phyloP scores from a whole-genome alignment of 2,888 invertebrate genomes.

The Athripsodes cinereus region DNA sequence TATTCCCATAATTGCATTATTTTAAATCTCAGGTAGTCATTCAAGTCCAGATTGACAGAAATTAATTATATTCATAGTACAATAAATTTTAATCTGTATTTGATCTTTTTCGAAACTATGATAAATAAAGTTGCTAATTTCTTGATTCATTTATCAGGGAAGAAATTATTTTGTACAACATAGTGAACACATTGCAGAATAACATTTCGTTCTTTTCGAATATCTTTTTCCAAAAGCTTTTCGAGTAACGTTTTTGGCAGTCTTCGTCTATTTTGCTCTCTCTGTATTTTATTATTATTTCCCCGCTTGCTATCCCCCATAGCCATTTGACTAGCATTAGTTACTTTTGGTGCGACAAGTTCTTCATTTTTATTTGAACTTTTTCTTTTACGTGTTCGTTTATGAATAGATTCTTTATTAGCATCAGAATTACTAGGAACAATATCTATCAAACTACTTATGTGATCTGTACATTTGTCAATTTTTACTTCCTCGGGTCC shows the following conservation, averaged over 20 bases:
- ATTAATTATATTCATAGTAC: too few relatives aligned
- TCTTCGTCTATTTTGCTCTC: constrained; percentile 30
- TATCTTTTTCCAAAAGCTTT: constrained; percentile 68
- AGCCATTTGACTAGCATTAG: too few relatives aligned
- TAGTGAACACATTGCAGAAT: constrained; percentile 81
- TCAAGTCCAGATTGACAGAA: too few relatives aligned
- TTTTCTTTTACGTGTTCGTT: constrained; percentile 26
- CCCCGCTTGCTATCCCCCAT: too few relatives aligned
- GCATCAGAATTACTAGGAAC: not conserved
- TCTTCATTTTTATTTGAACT: constrained; percentile 28
- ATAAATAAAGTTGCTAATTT: too few relatives aligned
- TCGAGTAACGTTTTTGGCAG: constrained; percentile 56
- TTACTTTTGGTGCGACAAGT: constrained; percentile 30
- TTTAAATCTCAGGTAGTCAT: too few relatives aligned
- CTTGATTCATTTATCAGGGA: too few relatives aligned
- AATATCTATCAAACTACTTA: not conserved
- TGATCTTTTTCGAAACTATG: too few relatives aligned
- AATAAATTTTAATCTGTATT: too few relatives aligned
- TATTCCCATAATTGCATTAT: too few relatives aligned
- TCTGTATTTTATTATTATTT: constrained; percentile 3
- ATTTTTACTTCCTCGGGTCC: constrained; percentile 47
- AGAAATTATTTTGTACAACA: constrained; percentile 72
- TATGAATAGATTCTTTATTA: constrained; percentile 26
- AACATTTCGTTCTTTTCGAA: constrained; percentile 79
- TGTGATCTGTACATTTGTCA: constrained; percentile 30